These are phyloP conservation scores for Camponotus pennsylvanicus DNA, from an alignment of 1,140 invertebrate species.

Conservation along the genomic window DNA sequence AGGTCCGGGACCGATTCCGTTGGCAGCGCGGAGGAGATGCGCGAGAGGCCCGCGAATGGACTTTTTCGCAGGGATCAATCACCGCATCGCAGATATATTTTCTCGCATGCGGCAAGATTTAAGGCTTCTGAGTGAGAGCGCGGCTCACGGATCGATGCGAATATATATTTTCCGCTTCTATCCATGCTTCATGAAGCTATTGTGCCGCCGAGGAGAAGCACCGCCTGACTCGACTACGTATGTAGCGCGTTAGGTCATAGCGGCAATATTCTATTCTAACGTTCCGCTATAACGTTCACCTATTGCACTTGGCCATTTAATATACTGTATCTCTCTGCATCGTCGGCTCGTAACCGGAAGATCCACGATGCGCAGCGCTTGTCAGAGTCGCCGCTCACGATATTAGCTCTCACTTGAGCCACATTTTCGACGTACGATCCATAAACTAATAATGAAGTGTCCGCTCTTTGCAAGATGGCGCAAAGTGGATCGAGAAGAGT, in stretches of 20 bases:
- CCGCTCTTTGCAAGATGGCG: constrained; percentile 12
- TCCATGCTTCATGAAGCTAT: constrained; percentile 55
- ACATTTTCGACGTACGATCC: constrained; percentile 45
- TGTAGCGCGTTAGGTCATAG: constrained; percentile 68
- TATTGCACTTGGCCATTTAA: constrained; percentile 77
- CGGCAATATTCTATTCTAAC: constrained; percentile 74
- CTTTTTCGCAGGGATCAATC: constrained; percentile 41
- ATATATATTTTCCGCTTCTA: constrained; percentile 54
- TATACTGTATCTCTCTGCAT: constrained; percentile 76
- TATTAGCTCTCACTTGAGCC: constrained; percentile 42
- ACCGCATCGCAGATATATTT: constrained; percentile 45
- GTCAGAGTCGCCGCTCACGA: constrained; percentile 10
- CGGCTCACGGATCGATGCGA: constrained; percentile 44
- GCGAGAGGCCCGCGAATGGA: constrained; percentile 27
- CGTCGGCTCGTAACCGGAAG: constrained; percentile 50
- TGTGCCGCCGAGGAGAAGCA: constrained; percentile 52
- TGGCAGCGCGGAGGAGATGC: not conserved
- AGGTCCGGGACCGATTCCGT: not conserved
- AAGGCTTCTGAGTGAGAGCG: constrained; percentile 3
- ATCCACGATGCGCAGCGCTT: constrained; percentile 36
- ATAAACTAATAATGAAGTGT: constrained; percentile 48
- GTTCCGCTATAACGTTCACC: constrained; percentile 72
- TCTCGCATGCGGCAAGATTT: constrained; percentile 45
- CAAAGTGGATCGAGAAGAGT: constrained; percentile 18
- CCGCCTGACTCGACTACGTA: constrained; percentile 74